Evolutionary conservation across 92 coral and sea anemone genomes (phyloP).

Genomic region (Zoanthus solanderi): DNA sequence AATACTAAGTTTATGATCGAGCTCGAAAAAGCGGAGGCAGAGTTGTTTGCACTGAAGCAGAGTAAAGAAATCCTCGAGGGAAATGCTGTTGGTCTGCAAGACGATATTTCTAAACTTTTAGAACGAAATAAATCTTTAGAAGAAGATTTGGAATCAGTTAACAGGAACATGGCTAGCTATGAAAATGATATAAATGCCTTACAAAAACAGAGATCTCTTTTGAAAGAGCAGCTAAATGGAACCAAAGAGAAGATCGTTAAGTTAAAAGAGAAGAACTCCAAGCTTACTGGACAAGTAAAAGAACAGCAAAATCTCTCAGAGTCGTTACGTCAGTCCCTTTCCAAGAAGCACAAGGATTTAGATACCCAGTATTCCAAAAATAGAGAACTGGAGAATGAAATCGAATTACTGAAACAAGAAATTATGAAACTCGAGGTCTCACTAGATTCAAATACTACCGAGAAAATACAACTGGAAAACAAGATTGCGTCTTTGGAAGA

Average conservation of each 20-base stretch:
- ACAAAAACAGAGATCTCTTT: slow-evolving; percentile 66
- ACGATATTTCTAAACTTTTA: slow-evolving; percentile 57
- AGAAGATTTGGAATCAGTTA: slow-evolving; percentile 56
- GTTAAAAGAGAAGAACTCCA: slow-evolving; percentile 80
- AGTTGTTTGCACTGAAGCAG: slow-evolving; percentile 61
- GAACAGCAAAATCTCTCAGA: slow-evolving; percentile 86
- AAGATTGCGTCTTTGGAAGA: slow-evolving; percentile 66
- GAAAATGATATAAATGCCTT: slow-evolving; percentile 70
- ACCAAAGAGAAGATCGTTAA: slow-evolving; percentile 68
- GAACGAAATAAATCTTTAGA: slow-evolving; percentile 72
- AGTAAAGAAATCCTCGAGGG: slow-evolving; percentile 68
- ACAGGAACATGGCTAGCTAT: slow-evolving; percentile 55
- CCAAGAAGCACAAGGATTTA: slow-evolving; percentile 72
- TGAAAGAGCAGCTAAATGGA: slow-evolving; percentile 76
- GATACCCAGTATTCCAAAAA: slow-evolving; percentile 79
- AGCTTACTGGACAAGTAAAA: slow-evolving; percentile 72
- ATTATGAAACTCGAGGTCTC: slow-evolving; percentile 77
- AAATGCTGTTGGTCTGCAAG: slow-evolving; percentile 47
- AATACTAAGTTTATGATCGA: slow-evolving; percentile 68
- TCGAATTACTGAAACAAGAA: slow-evolving; percentile 73
- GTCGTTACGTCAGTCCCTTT: slow-evolving; percentile 69
- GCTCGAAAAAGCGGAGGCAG: slow-evolving; percentile 69
- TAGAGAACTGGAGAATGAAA: slow-evolving; percentile 72
- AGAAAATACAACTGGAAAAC: slow-evolving; percentile 69
- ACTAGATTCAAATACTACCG: slow-evolving; percentile 68